phyloP scores from a whole-genome alignment of 2,888 invertebrate genomes.

The Melinaea marsaeus region DNA sequence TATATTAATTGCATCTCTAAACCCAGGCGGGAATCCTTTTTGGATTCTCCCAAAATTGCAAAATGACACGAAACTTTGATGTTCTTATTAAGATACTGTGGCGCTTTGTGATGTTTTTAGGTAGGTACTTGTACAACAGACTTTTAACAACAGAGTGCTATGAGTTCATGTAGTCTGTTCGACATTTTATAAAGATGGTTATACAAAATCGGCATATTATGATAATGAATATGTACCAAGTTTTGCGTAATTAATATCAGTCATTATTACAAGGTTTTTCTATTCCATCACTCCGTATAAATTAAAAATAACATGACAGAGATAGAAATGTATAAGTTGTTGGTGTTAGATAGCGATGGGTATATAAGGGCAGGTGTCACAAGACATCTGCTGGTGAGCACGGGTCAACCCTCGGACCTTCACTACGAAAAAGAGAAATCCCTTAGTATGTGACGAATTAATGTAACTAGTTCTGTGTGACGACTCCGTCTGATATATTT shows the following conservation, averaged over 20 bases:
- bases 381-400: slow-evolving; percentile 73
- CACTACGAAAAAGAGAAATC: slow-evolving; percentile 64
- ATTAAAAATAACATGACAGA: slow-evolving; percentile 71
- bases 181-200: not conserved
- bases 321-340: slow-evolving; percentile 53
- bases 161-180: not conserved
- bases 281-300: slow-evolving; percentile 76
- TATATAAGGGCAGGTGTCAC: slow-evolving; percentile 73
- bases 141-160: not conserved
- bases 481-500: not conserved
- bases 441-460: slow-evolving; percentile 27
- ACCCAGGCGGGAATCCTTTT: slow-evolving; percentile 37
- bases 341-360: slow-evolving; percentile 60
- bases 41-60: slow-evolving; percentile 25
- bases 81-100: not conserved
- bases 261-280: slow-evolving; percentile 71
- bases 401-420: slow-evolving; percentile 70
- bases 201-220: slow-evolving; percentile 8
- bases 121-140: not conserved
- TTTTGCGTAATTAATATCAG: slow-evolving; percentile 60
- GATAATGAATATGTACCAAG: slow-evolving; percentile 9
- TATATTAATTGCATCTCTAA: slow-evolving; percentile 54
- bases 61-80: slow-evolving; percentile 16
- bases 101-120: too few relatives aligned
- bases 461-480: slow-evolving; percentile 17